A percentile compares a stretch with the other conserved stretches of the same genome.
These are phyloP conservation scores for Anthophora plumipes DNA, from an alignment of 2,888 invertebrate species.

Conservation along the genomic window DNA sequence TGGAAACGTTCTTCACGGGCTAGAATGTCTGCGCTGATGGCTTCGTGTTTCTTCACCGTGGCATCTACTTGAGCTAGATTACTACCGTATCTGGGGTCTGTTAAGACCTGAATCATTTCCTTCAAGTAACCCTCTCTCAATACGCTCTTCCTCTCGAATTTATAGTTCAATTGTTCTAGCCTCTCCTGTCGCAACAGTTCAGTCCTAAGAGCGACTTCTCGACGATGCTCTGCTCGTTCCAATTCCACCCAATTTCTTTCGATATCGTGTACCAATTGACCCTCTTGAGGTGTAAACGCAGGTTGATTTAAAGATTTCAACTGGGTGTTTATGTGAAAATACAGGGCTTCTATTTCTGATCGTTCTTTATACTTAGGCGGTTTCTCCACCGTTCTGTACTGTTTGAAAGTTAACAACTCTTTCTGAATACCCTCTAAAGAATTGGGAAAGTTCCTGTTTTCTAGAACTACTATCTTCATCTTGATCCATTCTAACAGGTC, in stretches of 20 bases:
- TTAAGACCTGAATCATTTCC: constrained; percentile 98
- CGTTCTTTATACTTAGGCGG: constrained; percentile 99
- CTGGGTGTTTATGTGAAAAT: constrained; percentile 98
- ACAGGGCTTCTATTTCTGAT: constrained; percentile 98
- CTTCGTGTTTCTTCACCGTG: constrained; percentile 99
- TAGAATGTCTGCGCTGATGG: constrained; percentile 98
- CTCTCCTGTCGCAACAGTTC: constrained; percentile 96
- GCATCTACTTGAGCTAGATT: constrained; percentile 97
- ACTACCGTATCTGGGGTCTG: constrained; percentile 95
- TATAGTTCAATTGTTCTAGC: constrained; percentile 96
- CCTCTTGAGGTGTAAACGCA: constrained; percentile 93
- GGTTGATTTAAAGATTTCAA: constrained; percentile 97
- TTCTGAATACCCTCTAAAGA: constrained; percentile 97
- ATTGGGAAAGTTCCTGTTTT: constrained; percentile 96
- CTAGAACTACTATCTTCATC: constrained; percentile 92
- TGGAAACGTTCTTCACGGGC: constrained; percentile 97
- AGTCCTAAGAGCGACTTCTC: constrained; percentile 96
- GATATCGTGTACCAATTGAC: constrained; percentile 96
- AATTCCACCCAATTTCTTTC: constrained; percentile 97
- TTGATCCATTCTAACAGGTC: constrained; percentile 97
- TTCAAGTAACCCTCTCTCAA: constrained; percentile 97
- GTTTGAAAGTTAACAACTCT: constrained; percentile 95
- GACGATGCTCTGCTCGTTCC: constrained; percentile 96
- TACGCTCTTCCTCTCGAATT: constrained; percentile 97
- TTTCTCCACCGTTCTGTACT: constrained; percentile 98